These are phyloP conservation scores for Campodea augens DNA, from an alignment of 1,140 invertebrate species.

Conservation along the genomic window DNA sequence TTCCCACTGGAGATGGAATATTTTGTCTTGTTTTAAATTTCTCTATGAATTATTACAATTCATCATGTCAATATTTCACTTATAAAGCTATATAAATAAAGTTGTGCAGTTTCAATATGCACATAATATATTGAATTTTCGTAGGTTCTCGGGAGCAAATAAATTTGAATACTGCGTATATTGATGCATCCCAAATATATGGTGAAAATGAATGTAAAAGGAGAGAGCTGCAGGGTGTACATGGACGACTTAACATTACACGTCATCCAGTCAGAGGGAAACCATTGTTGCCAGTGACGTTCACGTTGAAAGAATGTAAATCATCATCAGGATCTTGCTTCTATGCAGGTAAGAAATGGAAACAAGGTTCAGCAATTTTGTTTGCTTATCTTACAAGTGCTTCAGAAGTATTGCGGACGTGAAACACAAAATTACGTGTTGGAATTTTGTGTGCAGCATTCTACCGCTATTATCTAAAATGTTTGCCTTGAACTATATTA, in stretches of 20 bases:
- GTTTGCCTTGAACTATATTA: too few relatives aligned
- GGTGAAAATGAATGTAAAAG: constrained; percentile 60
- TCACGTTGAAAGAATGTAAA: constrained; percentile 65
- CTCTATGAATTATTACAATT: too few relatives aligned
- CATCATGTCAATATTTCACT: too few relatives aligned
- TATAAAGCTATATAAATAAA: too few relatives aligned
- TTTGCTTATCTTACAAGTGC: too few relatives aligned
- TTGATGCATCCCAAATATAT: constrained; percentile 66
- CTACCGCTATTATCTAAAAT: too few relatives aligned
- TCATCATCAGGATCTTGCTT: constrained; percentile 64
- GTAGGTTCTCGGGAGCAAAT: constrained; percentile 71
- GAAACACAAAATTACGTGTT: not conserved
- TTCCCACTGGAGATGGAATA: too few relatives aligned
- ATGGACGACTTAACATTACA: constrained; percentile 64
- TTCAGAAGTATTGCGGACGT: not conserved
- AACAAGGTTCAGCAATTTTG: constrained; percentile 1
- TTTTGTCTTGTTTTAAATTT: too few relatives aligned
- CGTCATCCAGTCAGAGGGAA: constrained; percentile 41
- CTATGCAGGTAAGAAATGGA: constrained; percentile 38
- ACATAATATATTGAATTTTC: constrained; percentile 6
- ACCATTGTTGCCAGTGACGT: constrained; percentile 53
- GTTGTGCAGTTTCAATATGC: too few relatives aligned
- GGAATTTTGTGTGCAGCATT: too few relatives aligned
- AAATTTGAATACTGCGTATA: constrained; percentile 78
- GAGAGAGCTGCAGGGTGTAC: constrained; percentile 41